Base-by-base conservation (phyloP, 2,888 invertebrate species). In the Congeria kusceri region DNA sequence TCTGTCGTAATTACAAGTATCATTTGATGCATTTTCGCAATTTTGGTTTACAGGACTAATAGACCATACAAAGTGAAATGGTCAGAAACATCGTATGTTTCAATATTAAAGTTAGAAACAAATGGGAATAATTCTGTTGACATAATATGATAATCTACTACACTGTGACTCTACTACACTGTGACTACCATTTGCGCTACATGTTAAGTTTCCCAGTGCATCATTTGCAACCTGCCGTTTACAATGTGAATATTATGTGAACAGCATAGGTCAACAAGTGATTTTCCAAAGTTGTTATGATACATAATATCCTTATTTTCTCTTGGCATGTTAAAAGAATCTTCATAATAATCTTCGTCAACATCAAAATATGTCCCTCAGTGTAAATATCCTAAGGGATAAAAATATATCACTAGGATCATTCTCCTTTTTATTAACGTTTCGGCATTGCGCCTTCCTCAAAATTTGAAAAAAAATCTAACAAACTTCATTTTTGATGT, bases 121-220 rank as follows among this genome's bases (percentile, higher is more conserved):
- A 29, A n/a, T 29, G 59, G 29, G 32, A 59, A 59, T 29, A 59
- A 29, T 23, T 59, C 20, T 18, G 29, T 59, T 3, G 59, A 59
- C 3, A 25, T 18, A 23, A 59, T 59, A 15, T 59, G 28, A 20
- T 59, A 59, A 59, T 59, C 59, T 29, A 59, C 59, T n/a, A 59
- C 59, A n/a, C n/a, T 29, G 15, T 28, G 18, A 3, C 59, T 59
- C 59, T 29, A 59, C 59, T n/a, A 59, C 59, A n/a, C n/a, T 29
- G 15, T 28, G 18, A 3, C 59, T 29, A 7, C 32, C 59, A 20
- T 59, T 59, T 29, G 29, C 59, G 15, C 7, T 28, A 32, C 59
- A 59, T 29, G 59, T 59, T 29, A 4, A 59, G 18, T 28, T 59
- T n/a, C 59, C 59, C 7, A 29, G 29, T 15, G 7, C 5, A 32